These are phyloP conservation scores for Yponomeuta cagnagella DNA, from an alignment of 2,888 invertebrate species.

Conservation along the genomic window DNA sequence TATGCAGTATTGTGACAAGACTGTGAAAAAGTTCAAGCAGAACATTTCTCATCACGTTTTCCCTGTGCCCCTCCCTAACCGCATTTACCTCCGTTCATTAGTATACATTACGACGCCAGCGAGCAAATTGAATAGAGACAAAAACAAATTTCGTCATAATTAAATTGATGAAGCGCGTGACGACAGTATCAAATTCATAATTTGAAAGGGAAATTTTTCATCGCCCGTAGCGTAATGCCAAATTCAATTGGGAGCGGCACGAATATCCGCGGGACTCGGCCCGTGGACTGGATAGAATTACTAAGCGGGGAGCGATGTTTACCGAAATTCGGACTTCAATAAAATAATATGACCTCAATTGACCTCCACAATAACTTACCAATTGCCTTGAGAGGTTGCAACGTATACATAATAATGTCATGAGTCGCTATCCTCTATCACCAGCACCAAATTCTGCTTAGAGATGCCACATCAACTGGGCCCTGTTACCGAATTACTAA, in stretches of 20 bases:
- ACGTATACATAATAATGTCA: background rate
- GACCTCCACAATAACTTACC: constrained; percentile 2
- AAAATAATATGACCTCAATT: constrained; percentile 15
- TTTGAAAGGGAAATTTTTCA: constrained; percentile 65
- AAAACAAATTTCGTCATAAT: constrained; percentile 49
- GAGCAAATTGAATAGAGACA: constrained; percentile 38
- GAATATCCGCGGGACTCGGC: constrained; percentile 30
- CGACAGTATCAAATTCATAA: constrained; percentile 60
- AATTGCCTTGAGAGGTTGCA: background rate
- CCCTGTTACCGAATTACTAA: constrained; percentile 14
- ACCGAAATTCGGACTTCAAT: constrained; percentile 22
- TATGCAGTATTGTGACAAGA: background rate
- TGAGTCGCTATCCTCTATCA: too few relatives aligned
- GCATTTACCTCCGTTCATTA: constrained; percentile 25
- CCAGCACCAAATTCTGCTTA: too few relatives aligned
- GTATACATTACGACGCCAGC: constrained; percentile 34
- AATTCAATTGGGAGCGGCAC: constrained; percentile 57
- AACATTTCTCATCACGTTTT: background rate
- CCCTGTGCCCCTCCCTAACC: background rate
- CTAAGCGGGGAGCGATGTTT: constrained; percentile 21
- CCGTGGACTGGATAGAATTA: constrained; percentile 22
- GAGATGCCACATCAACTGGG: too few relatives aligned
- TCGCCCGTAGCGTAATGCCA: constrained; percentile 47
- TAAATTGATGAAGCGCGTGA: constrained; percentile 61
- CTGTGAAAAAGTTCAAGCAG: background rate